These are phyloP conservation scores for Tenebrio molitor DNA, from an alignment of 1,140 invertebrate genomes.

Conservation along the genomic window DNA sequence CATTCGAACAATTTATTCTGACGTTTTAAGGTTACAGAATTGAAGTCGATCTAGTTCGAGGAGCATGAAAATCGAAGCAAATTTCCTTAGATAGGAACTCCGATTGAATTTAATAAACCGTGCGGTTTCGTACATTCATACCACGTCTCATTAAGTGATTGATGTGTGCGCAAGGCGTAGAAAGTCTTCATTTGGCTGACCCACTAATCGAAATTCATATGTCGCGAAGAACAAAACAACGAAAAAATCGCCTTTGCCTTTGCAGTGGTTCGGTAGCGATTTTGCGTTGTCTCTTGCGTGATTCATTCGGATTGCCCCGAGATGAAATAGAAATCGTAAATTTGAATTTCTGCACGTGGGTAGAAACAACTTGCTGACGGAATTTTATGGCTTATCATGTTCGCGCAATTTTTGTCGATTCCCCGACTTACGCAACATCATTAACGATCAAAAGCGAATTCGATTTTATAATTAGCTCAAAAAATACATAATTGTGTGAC, in stretches of 20 bases:
- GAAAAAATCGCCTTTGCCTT: no score
- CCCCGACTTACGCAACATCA: slow-evolving; percentile 16
- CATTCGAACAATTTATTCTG: slow-evolving; percentile 23
- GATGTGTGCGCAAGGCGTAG: slow-evolving; percentile 4
- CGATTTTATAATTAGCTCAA: no score
- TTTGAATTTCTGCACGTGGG: slow-evolving; percentile 16
- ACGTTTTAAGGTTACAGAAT: slow-evolving; percentile 33
- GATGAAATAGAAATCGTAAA: slow-evolving; percentile 32
- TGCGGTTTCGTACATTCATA: slow-evolving; percentile 18
- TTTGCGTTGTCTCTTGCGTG: neutral
- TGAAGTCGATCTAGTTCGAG: slow-evolving; percentile 35
- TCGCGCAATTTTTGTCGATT: slow-evolving; percentile 5
- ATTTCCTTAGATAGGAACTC: slow-evolving; percentile 19
- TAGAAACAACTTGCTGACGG: neutral
- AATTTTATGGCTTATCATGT: slow-evolving; percentile 33
- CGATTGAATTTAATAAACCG: slow-evolving; percentile 27
- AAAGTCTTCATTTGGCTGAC: slow-evolving; percentile 33
- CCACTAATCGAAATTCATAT: slow-evolving; percentile 28
- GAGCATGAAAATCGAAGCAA: slow-evolving; percentile 30
- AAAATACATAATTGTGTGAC: no score
- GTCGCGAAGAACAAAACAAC: neutral
- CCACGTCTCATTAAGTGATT: slow-evolving; percentile 19
- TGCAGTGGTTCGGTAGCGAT: slow-evolving; percentile 1
- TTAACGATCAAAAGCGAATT: slow-evolving; percentile 2
- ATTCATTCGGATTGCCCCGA: neutral